A percentile compares a stretch with the other conserved stretches of the same genome.
Evolutionary conservation across 2,797 vertebrate genomes (phyloP).

Genomic region (Poecilia velifera): DNA sequence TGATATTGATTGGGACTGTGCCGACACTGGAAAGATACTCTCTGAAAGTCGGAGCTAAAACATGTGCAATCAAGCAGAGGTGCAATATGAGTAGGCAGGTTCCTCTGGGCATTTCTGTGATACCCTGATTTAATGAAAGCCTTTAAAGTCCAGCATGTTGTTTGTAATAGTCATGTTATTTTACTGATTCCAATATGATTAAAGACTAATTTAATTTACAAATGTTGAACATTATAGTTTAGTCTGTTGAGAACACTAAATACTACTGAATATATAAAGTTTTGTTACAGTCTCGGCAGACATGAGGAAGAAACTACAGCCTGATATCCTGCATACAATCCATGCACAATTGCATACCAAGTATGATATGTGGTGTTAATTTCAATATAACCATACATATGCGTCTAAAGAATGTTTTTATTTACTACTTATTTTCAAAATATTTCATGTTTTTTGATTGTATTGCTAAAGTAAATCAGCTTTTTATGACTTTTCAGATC

Average conservation of each 20-base stretch:
- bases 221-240: not conserved
- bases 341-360: not conserved
- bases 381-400: not conserved
- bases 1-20: conserved; percentile 27
- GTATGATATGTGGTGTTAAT: not conserved
- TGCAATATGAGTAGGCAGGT: not conserved
- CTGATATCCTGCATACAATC: not conserved
- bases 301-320: not conserved
- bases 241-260: not conserved
- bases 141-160: not conserved
- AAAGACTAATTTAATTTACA: not conserved
- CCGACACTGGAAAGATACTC: not conserved
- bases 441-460: not conserved
- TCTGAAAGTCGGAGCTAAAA: not conserved
- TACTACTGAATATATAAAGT: not conserved
- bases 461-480: not conserved
- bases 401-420: not conserved
- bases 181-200: not conserved
- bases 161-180: no score
- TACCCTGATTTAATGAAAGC: not conserved
- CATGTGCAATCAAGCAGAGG: not conserved
- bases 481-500: not conserved
- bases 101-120: not conserved
- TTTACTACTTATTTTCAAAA: not conserved
- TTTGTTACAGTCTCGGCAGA: not conserved